These are phyloP conservation scores for Papilio dardanus DNA, from an alignment of 1,140 invertebrate genomes.

Conservation along the genomic window DNA sequence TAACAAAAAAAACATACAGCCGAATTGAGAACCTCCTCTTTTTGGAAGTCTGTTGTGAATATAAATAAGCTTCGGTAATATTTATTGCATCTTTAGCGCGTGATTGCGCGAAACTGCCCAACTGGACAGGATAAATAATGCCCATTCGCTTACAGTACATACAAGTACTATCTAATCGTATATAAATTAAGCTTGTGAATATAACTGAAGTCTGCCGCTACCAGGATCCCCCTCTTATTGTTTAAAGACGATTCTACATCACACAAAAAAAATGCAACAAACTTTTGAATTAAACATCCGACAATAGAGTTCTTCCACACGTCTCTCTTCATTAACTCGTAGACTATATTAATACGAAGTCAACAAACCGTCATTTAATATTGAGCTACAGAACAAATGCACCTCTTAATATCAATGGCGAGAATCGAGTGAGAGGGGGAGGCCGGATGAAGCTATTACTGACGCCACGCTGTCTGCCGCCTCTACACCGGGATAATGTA, in stretches of 20 bases:
- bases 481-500: neutral
- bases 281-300: neutral
- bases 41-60: no score
- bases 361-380: neutral
- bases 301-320: neutral
- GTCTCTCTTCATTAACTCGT: slow-evolving; percentile 4
- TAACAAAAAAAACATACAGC: no score
- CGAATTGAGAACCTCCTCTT: no score
- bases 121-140: no score
- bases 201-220: no score
- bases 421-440: slow-evolving; percentile 10
- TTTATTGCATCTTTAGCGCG: no score
- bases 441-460: neutral
- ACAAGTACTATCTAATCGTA: no score
- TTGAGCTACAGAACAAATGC: slow-evolving; percentile 3
- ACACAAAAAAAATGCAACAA: neutral
- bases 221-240: no score
- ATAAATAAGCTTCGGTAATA: no score
- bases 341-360: neutral
- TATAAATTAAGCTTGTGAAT: no score
- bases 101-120: no score
- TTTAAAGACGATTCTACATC: neutral
- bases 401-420: neutral
- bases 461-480: neutral
- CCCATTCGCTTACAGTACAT: no score